Evolutionary conservation across 2,888 invertebrate genomes (phyloP).

Genomic region (Drosophila ustulata): DNA sequence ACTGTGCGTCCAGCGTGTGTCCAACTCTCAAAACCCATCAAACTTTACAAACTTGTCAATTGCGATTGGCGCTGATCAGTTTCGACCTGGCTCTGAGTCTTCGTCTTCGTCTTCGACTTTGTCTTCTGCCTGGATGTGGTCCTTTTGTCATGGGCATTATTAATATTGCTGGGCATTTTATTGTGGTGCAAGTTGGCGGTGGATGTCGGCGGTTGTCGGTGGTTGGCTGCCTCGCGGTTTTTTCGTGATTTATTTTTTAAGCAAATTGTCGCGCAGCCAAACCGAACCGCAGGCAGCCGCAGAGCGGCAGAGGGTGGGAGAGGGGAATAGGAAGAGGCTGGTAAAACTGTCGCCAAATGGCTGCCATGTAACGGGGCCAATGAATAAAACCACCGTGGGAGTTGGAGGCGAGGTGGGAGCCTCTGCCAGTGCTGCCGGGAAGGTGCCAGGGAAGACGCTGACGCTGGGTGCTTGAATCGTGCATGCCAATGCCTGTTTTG

Average conservation of each 20-base stretch:
- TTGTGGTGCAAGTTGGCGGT: conserved; percentile 60
- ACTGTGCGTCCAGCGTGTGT: conserved; percentile 22
- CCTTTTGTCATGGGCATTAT: conserved; percentile 9
- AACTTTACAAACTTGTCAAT: conserved; percentile 20
- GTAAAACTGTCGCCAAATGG: conserved; percentile 80
- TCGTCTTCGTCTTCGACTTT: background rate
- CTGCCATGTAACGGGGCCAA: conserved; percentile 76
- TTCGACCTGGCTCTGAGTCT: conserved; percentile 3
- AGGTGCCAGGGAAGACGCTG: conserved; percentile 11
- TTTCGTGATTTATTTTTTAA: conserved; percentile 83
- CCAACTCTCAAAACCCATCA: conserved; percentile 7
- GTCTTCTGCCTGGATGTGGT: conserved; percentile 4
- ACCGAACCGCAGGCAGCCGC: background rate
- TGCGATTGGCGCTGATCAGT: conserved; percentile 10
- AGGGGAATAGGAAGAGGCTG: conserved; percentile 8
- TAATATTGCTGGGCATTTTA: conserved; percentile 46
- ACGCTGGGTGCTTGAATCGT: conserved; percentile 46
- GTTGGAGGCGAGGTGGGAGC: conserved; percentile 40
- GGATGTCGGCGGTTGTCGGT: conserved; percentile 43
- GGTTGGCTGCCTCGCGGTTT: conserved; percentile 65
- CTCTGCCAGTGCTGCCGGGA: background rate
- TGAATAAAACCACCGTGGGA: conserved; percentile 64
- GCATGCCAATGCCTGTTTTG: conserved; percentile 33
- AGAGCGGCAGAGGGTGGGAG: conserved; percentile 28
- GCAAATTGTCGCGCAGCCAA: conserved; percentile 77